These are phyloP conservation scores for Heliocidaris erythrogramma DNA, from an alignment of 35 echinoderm and acorn worm genomes.

Conservation along the genomic window DNA sequence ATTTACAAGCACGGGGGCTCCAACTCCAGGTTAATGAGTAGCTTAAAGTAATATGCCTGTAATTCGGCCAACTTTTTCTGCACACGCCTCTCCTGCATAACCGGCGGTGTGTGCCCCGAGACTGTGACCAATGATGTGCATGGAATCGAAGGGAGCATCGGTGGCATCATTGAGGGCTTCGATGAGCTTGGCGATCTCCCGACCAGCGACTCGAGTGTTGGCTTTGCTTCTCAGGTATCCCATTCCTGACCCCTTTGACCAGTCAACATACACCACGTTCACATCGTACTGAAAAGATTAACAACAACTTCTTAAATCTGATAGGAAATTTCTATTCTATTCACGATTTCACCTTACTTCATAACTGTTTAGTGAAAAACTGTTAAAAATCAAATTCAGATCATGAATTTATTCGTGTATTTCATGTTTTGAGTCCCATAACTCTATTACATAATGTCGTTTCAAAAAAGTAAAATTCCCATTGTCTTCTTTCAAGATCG, in stretches of 20 bases:
- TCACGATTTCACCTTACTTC: not conserved
- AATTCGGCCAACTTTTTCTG: constrained; percentile 61
- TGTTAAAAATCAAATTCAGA: too few relatives aligned
- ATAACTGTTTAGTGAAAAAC: not conserved
- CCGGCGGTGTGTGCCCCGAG: constrained; percentile 90
- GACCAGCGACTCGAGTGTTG: not conserved
- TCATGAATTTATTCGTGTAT: too few relatives aligned
- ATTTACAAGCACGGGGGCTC: too few relatives aligned
- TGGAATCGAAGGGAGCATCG: not conserved
- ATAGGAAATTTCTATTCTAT: not conserved
- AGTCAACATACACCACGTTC: constrained; percentile 61
- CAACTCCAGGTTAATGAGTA: too few relatives aligned
- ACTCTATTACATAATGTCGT: too few relatives aligned
- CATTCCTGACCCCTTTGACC: constrained; percentile 27
- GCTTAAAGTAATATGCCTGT: constrained; percentile 39
- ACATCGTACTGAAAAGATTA: constrained; percentile 14
- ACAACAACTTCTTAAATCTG: not conserved
- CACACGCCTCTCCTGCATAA: constrained; percentile 85
- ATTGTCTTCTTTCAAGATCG: too few relatives aligned
- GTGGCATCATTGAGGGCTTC: not conserved
- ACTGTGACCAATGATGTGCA: constrained; percentile 97
- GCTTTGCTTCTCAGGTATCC: not conserved
- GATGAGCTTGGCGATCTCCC: not conserved
- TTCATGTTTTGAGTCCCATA: too few relatives aligned
- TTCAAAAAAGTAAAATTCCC: too few relatives aligned